These are phyloP conservation scores for Eupithecia tripunctaria DNA, from an alignment of 2,888 invertebrate species.

Conservation along the genomic window DNA sequence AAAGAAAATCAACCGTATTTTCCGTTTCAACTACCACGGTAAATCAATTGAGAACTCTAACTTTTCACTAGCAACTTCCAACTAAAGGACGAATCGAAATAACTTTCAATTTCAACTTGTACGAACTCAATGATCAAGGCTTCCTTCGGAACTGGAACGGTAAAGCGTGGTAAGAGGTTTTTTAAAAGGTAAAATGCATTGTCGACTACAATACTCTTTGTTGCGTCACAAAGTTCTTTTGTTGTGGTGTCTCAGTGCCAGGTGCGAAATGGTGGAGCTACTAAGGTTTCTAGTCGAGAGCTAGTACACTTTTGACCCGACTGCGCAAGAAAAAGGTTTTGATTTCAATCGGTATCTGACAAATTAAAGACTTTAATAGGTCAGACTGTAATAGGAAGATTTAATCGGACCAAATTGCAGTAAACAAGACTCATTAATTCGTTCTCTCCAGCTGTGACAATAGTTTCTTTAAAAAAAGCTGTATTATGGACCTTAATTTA, in stretches of 20 bases:
- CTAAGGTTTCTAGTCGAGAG: neutral
- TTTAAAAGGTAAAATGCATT: constrained; percentile 53
- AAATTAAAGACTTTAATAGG: neutral
- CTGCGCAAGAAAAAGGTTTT: too few relatives aligned
- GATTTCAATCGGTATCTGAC: neutral
- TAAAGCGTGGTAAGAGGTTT: constrained; percentile 43
- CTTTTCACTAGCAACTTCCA: neutral
- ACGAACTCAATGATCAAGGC: constrained; percentile 38
- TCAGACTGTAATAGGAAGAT: too few relatives aligned
- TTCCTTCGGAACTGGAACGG: constrained; percentile 44
- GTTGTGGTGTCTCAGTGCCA: constrained; percentile 34
- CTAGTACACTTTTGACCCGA: neutral
- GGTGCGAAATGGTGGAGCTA: constrained; percentile 31
- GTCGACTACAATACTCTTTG: constrained; percentile 61
- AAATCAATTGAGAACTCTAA: neutral
- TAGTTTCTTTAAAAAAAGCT: neutral
- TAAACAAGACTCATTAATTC: neutral
- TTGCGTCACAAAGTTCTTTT: constrained; percentile 51
- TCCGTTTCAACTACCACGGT: neutral
- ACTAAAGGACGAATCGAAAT: constrained; percentile 8
- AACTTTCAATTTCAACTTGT: constrained; percentile 36
- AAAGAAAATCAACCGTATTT: constrained; percentile 1
- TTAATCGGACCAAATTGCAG: neutral
- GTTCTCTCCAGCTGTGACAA: neutral
- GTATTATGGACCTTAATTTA: neutral